Percentiles rank a stretch among this genome's conserved stretches.
phyloP scores from a whole-genome alignment of 2,888 invertebrate genomes.

The Halictus ligatus region DNA sequence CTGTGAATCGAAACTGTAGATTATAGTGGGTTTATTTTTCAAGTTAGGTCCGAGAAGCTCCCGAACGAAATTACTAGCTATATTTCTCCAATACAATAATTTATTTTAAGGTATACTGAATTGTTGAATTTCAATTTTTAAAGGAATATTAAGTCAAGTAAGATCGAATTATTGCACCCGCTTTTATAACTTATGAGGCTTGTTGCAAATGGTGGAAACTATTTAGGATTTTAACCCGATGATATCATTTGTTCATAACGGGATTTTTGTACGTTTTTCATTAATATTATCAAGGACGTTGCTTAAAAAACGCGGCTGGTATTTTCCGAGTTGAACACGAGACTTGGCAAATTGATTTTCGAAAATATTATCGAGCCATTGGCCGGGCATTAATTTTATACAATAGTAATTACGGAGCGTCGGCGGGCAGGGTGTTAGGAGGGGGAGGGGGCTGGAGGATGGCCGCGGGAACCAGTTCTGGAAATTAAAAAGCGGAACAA shows the following conservation, averaged over 20 bases:
- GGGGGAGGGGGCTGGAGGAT: neutral
- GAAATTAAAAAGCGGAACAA: conserved; percentile 35
- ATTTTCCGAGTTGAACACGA: neutral
- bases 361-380: conserved; percentile 29
- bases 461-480: conserved; percentile 15
- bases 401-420: conserved; percentile 25
- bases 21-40: too few species aligned
- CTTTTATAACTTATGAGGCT: neutral
- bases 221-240: neutral
- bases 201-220: neutral
- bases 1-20: neutral
- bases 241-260: neutral
- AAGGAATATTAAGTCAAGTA: too few species aligned
- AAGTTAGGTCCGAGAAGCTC: too few species aligned
- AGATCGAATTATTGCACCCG: too few species aligned
- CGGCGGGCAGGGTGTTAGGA: neutral
- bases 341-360: conserved; percentile 22
- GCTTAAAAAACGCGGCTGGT: neutral
- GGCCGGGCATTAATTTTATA: conserved; percentile 20
- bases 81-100: too few species aligned
- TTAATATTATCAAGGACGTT: neutral
- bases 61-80: too few species aligned
- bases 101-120: too few species aligned
- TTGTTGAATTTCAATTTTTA: too few species aligned
- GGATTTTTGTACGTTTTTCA: neutral